phyloP scores from a whole-genome alignment of 2,888 invertebrate species.

The Stomorhina lunata region DNA sequence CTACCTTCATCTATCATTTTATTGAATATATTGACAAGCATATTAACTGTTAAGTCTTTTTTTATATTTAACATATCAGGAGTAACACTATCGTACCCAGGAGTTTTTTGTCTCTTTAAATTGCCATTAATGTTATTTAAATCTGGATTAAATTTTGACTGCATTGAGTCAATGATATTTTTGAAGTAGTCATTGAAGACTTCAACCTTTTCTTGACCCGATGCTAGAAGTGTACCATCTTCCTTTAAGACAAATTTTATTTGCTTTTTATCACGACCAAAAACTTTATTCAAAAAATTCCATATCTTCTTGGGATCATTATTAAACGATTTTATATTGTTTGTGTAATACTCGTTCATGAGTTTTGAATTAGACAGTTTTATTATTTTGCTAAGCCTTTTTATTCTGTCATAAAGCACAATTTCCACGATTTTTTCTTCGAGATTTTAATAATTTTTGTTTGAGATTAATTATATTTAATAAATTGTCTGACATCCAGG shows the following conservation, averaged over 20 bases:
- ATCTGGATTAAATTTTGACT: no score
- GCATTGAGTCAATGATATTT: not conserved
- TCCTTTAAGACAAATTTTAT: not conserved
- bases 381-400: not conserved
- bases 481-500: conserved; percentile 1
- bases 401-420: not conserved
- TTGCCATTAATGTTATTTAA: no score
- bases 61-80: no score
- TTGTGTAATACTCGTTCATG: conserved; percentile 7
- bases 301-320: not conserved
- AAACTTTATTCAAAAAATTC: not conserved
- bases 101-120: no score
- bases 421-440: not conserved
- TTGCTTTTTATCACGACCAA: not conserved
- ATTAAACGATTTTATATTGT: not conserved
- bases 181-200: not conserved
- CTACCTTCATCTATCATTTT: no score
- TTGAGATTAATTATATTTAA: not conserved
- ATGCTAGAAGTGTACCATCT: not conserved
- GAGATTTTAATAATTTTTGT: not conserved
- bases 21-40: no score
- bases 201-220: not conserved
- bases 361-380: not conserved
- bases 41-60: no score
- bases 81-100: no score